These are phyloP conservation scores for Gymnocypris eckloni DNA, from an alignment of 2,797 vertebrate genomes.

Conservation along the genomic window DNA sequence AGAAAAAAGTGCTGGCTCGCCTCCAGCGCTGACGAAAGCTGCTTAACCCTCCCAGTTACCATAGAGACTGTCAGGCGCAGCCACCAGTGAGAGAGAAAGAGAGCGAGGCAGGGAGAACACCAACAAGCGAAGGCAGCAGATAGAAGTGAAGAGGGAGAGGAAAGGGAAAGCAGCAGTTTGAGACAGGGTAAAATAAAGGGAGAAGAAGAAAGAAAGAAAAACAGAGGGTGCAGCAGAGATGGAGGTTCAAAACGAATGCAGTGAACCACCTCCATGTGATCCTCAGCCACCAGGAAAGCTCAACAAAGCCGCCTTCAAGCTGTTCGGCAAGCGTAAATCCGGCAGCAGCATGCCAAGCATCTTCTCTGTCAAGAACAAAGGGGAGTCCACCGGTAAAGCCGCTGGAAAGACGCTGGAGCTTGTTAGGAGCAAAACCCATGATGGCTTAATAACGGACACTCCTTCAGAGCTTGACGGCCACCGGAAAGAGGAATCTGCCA, in stretches of 20 bases:
- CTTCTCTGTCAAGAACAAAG: constrained; percentile 94
- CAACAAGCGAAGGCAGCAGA: constrained; percentile 57
- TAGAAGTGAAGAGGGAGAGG: constrained; percentile 40
- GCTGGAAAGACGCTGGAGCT: constrained; percentile 79
- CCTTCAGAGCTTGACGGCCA: constrained; percentile 73
- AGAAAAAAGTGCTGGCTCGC: constrained; percentile 80
- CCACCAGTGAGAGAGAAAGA: constrained; percentile 75
- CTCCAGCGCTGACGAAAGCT: constrained; percentile 87
- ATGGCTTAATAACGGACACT: constrained; percentile 83
- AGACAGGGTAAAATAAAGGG: constrained; percentile 58
- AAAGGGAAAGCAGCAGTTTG: constrained; percentile 37
- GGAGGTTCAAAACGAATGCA: constrained; percentile 89
- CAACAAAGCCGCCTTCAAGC: constrained; percentile 97
- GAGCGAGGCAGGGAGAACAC: constrained; percentile 74
- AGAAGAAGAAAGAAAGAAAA: constrained; percentile 62
- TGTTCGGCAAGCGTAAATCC: constrained; percentile 91
- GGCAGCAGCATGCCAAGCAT: constrained; percentile 91
- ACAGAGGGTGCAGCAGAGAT: constrained; percentile 75
- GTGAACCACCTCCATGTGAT: constrained; percentile 87
- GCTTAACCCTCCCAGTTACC: constrained; percentile 87
- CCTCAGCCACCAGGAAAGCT: constrained; percentile 93
- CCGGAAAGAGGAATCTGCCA: constrained; percentile 61
- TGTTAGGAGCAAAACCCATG: constrained; percentile 93
- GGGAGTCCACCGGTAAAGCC: constrained; percentile 76
- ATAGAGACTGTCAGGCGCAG: constrained; percentile 83